These are phyloP conservation scores for Galbula dea DNA, from an alignment of 2,113 vertebrate species.

Conservation along the genomic window DNA sequence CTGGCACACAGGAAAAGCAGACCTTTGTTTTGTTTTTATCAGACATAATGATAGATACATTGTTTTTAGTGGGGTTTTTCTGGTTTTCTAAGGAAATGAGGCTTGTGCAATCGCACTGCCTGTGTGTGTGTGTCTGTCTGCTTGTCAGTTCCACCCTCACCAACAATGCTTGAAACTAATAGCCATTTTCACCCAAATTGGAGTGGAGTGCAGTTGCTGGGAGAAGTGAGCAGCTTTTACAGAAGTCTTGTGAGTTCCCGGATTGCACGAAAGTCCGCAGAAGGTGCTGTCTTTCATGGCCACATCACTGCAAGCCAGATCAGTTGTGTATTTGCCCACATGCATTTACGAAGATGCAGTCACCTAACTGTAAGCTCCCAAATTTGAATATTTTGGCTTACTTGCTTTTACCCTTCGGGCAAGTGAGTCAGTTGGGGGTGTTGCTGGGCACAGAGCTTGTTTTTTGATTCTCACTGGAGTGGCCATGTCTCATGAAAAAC, in stretches of 20 bases:
- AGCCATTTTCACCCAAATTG: not conserved
- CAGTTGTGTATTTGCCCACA: fast-evolving
- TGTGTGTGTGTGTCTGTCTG: slow-evolving; percentile 18
- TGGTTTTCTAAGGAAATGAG: slow-evolving; percentile 64
- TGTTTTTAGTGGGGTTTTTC: slow-evolving; percentile 46
- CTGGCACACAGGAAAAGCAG: slow-evolving; percentile 43
- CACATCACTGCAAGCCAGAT: not conserved
- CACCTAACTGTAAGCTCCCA: not conserved
- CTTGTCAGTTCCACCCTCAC: not conserved
- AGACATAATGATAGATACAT: slow-evolving; percentile 33
- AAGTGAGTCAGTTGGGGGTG: not conserved
- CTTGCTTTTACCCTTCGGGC: slow-evolving; percentile 2
- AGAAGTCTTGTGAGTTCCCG: not conserved
- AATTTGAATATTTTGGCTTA: not conserved
- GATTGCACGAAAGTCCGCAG: not conserved
- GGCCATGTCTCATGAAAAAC: slow-evolving; percentile 19
- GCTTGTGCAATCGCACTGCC: slow-evolving; percentile 6
- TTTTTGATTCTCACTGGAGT: slow-evolving; percentile 28
- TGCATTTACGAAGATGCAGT: not conserved
- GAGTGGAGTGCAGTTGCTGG: fast-evolving
- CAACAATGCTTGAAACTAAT: not conserved
- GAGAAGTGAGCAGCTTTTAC: not conserved
- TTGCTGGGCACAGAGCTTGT: not conserved
- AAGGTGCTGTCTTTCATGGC: not conserved
- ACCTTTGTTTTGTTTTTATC: slow-evolving; percentile 60